Conservation (phyloP, 64 coral and sea anemone genomes). For the Montipora cactus region DNA sequence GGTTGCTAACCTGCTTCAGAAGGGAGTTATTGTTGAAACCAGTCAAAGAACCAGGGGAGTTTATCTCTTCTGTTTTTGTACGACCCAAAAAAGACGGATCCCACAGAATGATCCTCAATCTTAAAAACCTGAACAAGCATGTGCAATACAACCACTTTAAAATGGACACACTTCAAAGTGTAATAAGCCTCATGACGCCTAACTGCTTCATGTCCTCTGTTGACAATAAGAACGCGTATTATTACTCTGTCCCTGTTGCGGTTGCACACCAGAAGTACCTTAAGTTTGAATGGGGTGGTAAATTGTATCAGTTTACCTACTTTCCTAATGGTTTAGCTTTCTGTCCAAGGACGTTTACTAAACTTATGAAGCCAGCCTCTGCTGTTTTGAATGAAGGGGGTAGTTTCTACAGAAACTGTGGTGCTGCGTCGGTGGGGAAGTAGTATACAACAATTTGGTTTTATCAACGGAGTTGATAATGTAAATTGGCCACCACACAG, state of each 20-base stretch:
- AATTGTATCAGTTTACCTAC: slow-evolving; percentile 22
- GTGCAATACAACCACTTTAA: slow-evolving; percentile 35
- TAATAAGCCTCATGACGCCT: slow-evolving; percentile 12
- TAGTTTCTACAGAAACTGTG: no score
- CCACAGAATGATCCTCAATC: slow-evolving; percentile 18
- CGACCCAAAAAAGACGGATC: slow-evolving; percentile 20
- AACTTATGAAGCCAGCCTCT: slow-evolving; percentile 23
- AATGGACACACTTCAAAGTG: slow-evolving; percentile 34
- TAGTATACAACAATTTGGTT: no score
- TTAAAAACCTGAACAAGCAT: slow-evolving; percentile 10
- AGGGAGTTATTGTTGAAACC: slow-evolving; percentile 3
- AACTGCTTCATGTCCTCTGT: slow-evolving; percentile 27
- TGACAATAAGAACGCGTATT: background rate
- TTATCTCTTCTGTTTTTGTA: slow-evolving; percentile 29
- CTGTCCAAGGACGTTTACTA: slow-evolving; percentile 24
- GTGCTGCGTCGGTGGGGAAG: no score
- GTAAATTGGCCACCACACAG: no score
- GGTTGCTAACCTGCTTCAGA: background rate
- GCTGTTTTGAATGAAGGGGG: background rate
- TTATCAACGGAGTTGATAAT: no score
- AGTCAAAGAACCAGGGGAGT: slow-evolving; percentile 19
- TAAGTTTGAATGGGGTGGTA: slow-evolving; percentile 44
- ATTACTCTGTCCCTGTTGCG: slow-evolving; percentile 23
- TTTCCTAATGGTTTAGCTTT: slow-evolving; percentile 24
- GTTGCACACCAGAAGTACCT: slow-evolving; percentile 30